phyloP scores from a whole-genome alignment of 2,888 invertebrate species.

The Eristalinus aeneus region DNA sequence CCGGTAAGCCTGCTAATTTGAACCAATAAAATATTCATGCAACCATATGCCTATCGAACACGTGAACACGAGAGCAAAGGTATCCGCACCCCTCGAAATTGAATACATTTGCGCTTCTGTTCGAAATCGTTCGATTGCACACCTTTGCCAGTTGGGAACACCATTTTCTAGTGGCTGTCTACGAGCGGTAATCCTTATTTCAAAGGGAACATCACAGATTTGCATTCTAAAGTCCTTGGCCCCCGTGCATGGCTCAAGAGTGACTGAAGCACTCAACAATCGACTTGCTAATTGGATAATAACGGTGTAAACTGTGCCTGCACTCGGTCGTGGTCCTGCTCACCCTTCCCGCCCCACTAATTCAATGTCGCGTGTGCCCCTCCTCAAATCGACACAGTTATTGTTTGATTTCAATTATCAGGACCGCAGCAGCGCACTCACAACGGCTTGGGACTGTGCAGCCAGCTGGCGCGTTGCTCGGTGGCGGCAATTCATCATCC shows the following conservation, averaged over 20 bases:
- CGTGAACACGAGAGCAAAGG: not conserved
- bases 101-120: conserved; percentile 20
- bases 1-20: conserved; percentile 27
- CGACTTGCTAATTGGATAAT: conserved; percentile 65
- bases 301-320: conserved; percentile 50
- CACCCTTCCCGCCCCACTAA: conserved; percentile 8
- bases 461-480: conserved; percentile 31
- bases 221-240: conserved; percentile 21
- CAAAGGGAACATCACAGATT: conserved; percentile 42
- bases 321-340: conserved; percentile 23
- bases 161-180: conserved; percentile 17
- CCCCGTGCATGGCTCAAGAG: not conserved
- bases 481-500: conserved; percentile 64
- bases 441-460: not conserved
- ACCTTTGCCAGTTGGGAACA: conserved; percentile 10
- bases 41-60: conserved; percentile 14
- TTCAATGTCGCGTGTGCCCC: not conserved
- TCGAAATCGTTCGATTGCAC: conserved; percentile 12
- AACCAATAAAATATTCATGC: conserved; percentile 51
- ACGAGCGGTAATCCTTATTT: conserved; percentile 31
- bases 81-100: not conserved
- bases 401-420: conserved; percentile 69
- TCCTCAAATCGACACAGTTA: conserved; percentile 46
- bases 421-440: conserved; percentile 7
- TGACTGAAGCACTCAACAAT: conserved; percentile 41